These are phyloP conservation scores for Porites divaricata DNA, from an alignment of 92 coral and sea anemone genomes.

Conservation along the genomic window DNA sequence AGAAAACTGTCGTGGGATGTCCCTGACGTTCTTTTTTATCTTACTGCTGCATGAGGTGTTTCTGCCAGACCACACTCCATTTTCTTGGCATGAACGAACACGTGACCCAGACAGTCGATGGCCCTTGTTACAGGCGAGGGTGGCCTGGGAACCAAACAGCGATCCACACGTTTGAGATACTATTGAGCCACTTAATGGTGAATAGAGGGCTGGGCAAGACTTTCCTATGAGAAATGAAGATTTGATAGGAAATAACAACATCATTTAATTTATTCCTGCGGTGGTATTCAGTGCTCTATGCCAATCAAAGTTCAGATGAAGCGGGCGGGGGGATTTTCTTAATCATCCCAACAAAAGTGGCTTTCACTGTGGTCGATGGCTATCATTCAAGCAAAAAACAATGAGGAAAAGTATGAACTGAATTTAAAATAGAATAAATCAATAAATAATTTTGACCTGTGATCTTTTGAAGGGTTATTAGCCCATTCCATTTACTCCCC, in stretches of 20 bases:
- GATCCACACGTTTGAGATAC: conserved; percentile 51
- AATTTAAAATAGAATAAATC: too few species aligned
- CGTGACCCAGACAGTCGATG: conserved; percentile 41
- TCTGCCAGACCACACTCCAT: conserved; percentile 65
- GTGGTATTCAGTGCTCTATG: too few species aligned
- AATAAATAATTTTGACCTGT: too few species aligned
- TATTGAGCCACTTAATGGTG: conserved; percentile 54
- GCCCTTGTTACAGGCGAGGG: conserved; percentile 45
- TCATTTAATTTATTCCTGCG: neutral
- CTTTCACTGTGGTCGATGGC: too few species aligned
- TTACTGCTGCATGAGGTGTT: conserved; percentile 50
- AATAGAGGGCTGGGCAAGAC: conserved; percentile 30
- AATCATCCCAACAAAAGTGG: too few species aligned
- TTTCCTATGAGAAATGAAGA: conserved; percentile 17
- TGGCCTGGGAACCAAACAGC: conserved; percentile 57
- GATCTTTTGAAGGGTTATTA: too few species aligned
- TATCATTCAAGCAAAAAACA: too few species aligned
- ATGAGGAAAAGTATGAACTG: too few species aligned
- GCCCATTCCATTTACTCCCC: too few species aligned
- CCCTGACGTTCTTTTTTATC: neutral
- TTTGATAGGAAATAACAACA: neutral
- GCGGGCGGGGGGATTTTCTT: too few species aligned
- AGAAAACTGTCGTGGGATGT: too few species aligned
- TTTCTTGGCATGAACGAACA: conserved; percentile 43
- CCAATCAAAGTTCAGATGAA: too few species aligned